Base-by-base conservation (phyloP, 2,113 vertebrate genomes). In the Hippocampus zosterae region DNA sequence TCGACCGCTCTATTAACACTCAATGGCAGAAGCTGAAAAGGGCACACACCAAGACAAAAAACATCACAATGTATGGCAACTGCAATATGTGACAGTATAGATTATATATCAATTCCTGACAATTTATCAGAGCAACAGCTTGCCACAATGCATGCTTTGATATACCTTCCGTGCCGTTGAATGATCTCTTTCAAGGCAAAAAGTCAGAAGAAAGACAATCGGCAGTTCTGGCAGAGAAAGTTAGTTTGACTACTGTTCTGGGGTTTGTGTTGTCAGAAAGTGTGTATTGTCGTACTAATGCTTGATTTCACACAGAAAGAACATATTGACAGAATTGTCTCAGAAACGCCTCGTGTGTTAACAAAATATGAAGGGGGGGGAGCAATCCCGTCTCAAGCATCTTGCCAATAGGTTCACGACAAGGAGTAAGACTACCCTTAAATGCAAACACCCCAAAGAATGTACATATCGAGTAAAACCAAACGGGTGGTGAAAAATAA, bases 111-210 rank as follows among this genome's bases (percentile, higher is more conserved):
- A 37, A 42, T n/a, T 21, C 29, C 5, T 64, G 57, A 53, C 44
- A 56, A 8, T n/a, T 53, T 19, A n/a, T 23, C 21, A 23, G 23
- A 9, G 33, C 41, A 19, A 62, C 1, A n/a, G 33, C 23, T 33
- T 10, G 23, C 44, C n/a, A 11, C 25, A 19, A 42, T 29, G 25
- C 23, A 10, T 67, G 27, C 55, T 67, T 69, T 66, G 62, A 40
- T 66, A 48, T 60, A 71, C 68, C 67, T 50, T 69, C 33, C 11
- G 0, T 64, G 68, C 74, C 65, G 75, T 78, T 75, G 77, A 75
- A 44, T 72, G 50, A 59, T 63, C 40, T n/a, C 50, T 57, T 77
- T 2, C 11, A 71, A 65, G 46, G 74, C 50, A 59, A 76, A 73
- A 50, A 40, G 53, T 53, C 65, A 66, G 56, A 15, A 67, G 21